Conservation (phyloP, 1,140 invertebrate species). For the Doryteuthis pealeii region DNA sequence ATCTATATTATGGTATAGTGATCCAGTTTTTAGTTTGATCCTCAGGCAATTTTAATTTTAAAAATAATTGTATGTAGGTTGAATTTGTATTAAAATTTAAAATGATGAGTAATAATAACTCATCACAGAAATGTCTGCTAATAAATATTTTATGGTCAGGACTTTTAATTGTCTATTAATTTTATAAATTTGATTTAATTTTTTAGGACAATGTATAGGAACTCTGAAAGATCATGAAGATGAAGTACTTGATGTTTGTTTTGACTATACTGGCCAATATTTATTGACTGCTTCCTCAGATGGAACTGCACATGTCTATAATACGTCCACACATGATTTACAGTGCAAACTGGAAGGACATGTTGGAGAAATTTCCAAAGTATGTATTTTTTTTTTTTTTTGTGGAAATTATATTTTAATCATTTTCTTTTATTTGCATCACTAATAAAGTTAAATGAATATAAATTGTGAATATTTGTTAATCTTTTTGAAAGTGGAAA, state of each 20-base stretch:
- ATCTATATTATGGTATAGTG: too few species aligned
- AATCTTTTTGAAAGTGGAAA: too few species aligned
- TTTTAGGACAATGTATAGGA: constrained; percentile 63
- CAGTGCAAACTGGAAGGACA: constrained; percentile 71
- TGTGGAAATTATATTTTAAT: background rate
- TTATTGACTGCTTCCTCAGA: constrained; percentile 75
- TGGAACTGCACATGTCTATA: constrained; percentile 71
- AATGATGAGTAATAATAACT: too few species aligned
- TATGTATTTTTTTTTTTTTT: constrained; percentile 23
- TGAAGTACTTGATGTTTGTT: constrained; percentile 76
- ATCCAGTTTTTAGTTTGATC: too few species aligned
- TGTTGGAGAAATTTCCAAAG: constrained; percentile 76
- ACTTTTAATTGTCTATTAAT: too few species aligned
- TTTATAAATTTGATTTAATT: background rate
- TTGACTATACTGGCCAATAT: constrained; percentile 71
- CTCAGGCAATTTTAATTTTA: too few species aligned
- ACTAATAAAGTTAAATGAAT: too few species aligned
- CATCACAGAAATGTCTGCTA: too few species aligned
- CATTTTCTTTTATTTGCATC: background rate
- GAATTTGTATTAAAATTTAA: too few species aligned
- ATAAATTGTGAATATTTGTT: too few species aligned
- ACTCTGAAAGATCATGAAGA: constrained; percentile 71
- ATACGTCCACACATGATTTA: constrained; percentile 66
- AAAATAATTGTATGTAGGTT: too few species aligned
- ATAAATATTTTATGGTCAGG: too few species aligned